Base-by-base conservation (phyloP, 1,140 invertebrate genomes). In the Heliconius melpomene region DNA sequence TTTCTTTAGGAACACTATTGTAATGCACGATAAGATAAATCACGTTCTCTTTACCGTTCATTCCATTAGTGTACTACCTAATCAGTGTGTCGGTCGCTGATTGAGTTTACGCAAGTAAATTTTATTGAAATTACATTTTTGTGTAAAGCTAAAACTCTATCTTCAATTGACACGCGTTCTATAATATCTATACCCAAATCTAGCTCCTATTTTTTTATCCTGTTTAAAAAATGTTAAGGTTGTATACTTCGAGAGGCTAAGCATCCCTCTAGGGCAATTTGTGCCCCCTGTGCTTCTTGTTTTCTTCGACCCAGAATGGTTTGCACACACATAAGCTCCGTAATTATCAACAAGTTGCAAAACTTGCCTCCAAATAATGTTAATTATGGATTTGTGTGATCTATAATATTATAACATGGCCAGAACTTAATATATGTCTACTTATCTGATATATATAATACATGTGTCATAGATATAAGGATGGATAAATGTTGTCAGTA, bases 181-280 rank as follows among this genome's bases (percentile, higher is more conserved):
- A 86, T 91, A 90, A 84, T 93, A 81, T 81, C 79, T 81, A 94
- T 92, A 94, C 91, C 92, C 92, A 93, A 94, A 85, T 94, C 92
- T 94, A 92, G 92, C 90, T 94, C 92, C 92, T 94, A 94, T 94
- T 94, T 94, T 94, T 94, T 94, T 93, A 93, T 89, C 89, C 91
- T 92, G 86, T 94, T 93, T 93, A 92, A 92, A n/a, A 66, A 90
- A 93, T 87, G 89, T 92, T 94, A 94, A 93, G 91, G 87, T 90
- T 93, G 84, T 92, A 93, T 93, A 91, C 85, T 89, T 93, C 84
- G 83, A 75, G 87, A 90, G 87, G 86, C 80, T 82, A 74, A 66
- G 82, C 78, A 77, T 66, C 79, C 86, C 87, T 88, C 85, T 83
- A 83, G 88, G 91, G 90, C 90, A 82, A 72, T 84, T 82, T 86